Conservation (phyloP, 1,140 invertebrate genomes). For the Archivesica marissinica region DNA sequence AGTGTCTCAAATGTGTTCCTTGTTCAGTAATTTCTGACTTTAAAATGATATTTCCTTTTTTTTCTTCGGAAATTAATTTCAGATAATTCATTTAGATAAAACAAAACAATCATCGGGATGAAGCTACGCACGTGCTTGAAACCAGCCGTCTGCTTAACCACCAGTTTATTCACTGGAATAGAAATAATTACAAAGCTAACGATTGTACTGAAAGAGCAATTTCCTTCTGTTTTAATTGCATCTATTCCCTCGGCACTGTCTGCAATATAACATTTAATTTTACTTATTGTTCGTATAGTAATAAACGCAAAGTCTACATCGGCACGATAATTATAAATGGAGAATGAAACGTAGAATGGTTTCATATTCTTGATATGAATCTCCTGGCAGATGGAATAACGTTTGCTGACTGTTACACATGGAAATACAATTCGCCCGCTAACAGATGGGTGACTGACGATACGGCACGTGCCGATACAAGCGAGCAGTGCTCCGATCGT, state of each 20-base stretch:
- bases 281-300: constrained; percentile 11
- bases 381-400: constrained; percentile 57
- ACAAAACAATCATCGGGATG: constrained; percentile 21
- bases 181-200: constrained; percentile 36
- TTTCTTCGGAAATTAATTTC: constrained; percentile 34
- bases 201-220: neutral
- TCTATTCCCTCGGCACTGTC: neutral
- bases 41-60: no score
- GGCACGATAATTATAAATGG: constrained; percentile 22
- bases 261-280: neutral
- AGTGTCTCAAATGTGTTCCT: no score
- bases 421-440: constrained; percentile 52
- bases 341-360: neutral
- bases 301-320: constrained; percentile 7
- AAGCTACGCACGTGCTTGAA: neutral
- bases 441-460: constrained; percentile 63
- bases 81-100: constrained; percentile 28
- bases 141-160: neutral
- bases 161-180: constrained; percentile 22
- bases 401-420: constrained; percentile 28
- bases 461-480: constrained; percentile 46
- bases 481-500: constrained; percentile 4
- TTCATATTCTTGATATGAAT: neutral
- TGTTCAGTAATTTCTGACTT: no score
- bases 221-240: constrained; percentile 9